Evolutionary conservation across 2,888 invertebrate species (phyloP).

Genomic region (Amphimallon solstitiale): DNA sequence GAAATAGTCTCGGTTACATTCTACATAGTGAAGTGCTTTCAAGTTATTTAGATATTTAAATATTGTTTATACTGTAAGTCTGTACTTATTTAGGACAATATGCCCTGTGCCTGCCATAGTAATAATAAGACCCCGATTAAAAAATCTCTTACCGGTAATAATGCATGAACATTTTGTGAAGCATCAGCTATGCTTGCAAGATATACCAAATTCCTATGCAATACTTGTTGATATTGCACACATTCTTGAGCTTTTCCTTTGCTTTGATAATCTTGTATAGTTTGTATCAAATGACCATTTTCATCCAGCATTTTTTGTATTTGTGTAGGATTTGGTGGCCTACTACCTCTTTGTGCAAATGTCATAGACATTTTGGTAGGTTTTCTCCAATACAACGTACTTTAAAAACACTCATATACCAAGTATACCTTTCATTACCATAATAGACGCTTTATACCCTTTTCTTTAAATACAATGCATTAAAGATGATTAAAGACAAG

Average conservation of each 20-base stretch:
- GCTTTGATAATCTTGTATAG: slow-evolving; percentile 95
- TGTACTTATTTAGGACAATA: too few relatives aligned
- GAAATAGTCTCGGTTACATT: too few relatives aligned
- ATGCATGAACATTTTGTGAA: slow-evolving; percentile 89
- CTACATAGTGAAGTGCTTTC: too few relatives aligned
- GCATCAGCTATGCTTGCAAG: slow-evolving; percentile 97
- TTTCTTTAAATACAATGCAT: too few relatives aligned
- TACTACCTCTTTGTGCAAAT: slow-evolving; percentile 77
- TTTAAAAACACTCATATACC: too few relatives aligned
- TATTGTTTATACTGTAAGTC: too few relatives aligned
- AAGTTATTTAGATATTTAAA: too few relatives aligned
- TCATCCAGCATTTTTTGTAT: slow-evolving; percentile 97
- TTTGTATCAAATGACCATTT: slow-evolving; percentile 95
- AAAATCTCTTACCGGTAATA: slow-evolving; percentile 78
- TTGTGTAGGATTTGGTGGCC: slow-evolving; percentile 83
- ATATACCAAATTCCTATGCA: slow-evolving; percentile 96
- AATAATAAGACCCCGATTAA: neutral
- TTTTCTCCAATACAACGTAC: too few relatives aligned
- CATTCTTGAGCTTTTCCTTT: slow-evolving; percentile 95
- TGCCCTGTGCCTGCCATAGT: neutral
- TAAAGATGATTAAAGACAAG: too few relatives aligned
- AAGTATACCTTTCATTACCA: too few relatives aligned
- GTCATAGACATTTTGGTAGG: slow-evolving; percentile 72
- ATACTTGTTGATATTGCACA: slow-evolving; percentile 91
- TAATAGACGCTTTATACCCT: too few relatives aligned